These are phyloP conservation scores for Drosophila insularis DNA, from an alignment of 1,140 invertebrate species.

Conservation along the genomic window DNA sequence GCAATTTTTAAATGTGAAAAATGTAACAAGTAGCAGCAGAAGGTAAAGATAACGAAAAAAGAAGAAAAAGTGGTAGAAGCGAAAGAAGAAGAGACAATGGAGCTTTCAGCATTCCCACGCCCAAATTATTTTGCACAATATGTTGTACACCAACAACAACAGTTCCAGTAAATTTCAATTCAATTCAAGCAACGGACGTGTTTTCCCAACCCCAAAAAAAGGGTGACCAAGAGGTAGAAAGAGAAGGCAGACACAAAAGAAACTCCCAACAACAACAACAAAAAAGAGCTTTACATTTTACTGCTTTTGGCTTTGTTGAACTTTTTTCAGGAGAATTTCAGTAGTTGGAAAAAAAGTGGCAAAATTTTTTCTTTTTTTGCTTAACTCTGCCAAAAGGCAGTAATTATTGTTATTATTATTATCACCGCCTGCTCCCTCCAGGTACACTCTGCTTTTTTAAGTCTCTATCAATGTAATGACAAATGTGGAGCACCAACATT, in stretches of 20 bases:
- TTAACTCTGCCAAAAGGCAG: neutral
- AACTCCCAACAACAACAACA: neutral
- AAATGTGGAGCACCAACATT: neutral
- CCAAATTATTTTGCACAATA: constrained; percentile 67
- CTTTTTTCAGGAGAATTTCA: neutral
- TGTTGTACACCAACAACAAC: constrained; percentile 24
- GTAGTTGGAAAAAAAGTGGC: neutral
- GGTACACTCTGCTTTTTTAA: neutral
- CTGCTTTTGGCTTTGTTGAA: constrained; percentile 14
- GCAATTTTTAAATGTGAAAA: constrained; percentile 13
- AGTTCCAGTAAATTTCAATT: constrained; percentile 70
- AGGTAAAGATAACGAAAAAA: neutral
- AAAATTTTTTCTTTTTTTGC: neutral
- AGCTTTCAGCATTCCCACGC: constrained; percentile 56
- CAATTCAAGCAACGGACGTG: constrained; percentile 60
- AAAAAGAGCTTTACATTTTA: constrained; percentile 26
- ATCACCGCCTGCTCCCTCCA: neutral
- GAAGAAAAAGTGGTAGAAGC: neutral
- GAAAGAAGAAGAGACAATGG: constrained; percentile 33
- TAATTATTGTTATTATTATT: constrained; percentile 4
- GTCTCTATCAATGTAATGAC: constrained; percentile 3
- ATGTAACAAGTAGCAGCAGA: constrained; percentile 12
- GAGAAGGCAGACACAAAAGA: constrained; percentile 14
- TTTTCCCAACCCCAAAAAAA: constrained; percentile 67
- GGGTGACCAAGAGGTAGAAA: neutral